phyloP scores from a whole-genome alignment of 2,113 vertebrate species.

The Zapus hudsonius region DNA sequence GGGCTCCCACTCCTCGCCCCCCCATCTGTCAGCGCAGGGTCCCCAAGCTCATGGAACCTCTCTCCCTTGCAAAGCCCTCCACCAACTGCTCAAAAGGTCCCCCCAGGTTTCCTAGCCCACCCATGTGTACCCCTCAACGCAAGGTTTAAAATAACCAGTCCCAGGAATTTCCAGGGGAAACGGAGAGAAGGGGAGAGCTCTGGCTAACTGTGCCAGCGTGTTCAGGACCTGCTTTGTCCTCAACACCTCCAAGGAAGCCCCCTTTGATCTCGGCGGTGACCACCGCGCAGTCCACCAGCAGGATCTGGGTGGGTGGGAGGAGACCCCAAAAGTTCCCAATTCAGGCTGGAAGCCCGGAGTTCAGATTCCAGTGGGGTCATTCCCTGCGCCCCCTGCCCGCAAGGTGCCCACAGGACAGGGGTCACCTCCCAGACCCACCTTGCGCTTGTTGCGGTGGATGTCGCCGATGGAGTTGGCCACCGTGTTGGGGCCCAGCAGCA shows the following conservation, averaged over 20 bases:
- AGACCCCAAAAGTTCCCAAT: not conserved
- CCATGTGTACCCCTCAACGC: not conserved
- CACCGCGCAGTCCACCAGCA: not conserved
- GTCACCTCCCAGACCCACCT: no score
- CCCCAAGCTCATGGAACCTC: not conserved
- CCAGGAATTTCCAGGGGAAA: not conserved
- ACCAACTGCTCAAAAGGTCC: not conserved
- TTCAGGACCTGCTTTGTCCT: not conserved
- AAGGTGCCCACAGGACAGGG: no score
- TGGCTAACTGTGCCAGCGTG: no score
- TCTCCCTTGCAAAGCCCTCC: not conserved
- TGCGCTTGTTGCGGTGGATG: slow-evolving; percentile 96
- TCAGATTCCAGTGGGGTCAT: not conserved
- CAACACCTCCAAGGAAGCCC: not conserved
- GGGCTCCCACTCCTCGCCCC: not conserved
- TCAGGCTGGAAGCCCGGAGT: not conserved
- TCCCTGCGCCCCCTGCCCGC: not conserved
- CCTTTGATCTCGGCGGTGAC: no score
- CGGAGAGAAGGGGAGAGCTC: not conserved
- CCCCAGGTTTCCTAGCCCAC: not conserved
- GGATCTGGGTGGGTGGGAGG: not conserved
- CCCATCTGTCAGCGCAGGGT: not conserved
- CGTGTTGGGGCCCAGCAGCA: slow-evolving; percentile 95
- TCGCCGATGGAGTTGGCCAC: slow-evolving; percentile 98
- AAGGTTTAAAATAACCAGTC: not conserved